Base-by-base conservation (phyloP, 2,797 vertebrate species). In the Hyperoplus immaculatus region DNA sequence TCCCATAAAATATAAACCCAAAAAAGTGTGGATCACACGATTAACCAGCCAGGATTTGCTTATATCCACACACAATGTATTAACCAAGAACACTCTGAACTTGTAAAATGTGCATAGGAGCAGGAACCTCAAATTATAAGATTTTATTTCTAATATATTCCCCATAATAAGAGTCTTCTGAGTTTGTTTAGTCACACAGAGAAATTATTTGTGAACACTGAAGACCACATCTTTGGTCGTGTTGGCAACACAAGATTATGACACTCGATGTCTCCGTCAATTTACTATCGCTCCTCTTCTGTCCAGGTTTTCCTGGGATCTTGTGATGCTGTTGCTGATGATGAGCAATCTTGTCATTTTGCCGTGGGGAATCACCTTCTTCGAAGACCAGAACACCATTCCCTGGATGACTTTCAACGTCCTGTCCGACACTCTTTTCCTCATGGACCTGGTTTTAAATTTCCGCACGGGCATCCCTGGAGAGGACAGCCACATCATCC, bases 341-440 rank as follows among this genome's bases (percentile, higher is more conserved):
- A 99, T 99, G 92, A 97, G 97, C 29, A 99, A 99, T 85, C 95
- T 99, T 78, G 95, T 99, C 82, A 97, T 99, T 83, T 94, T 99
- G 39, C 98, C 98, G 0, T 98, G 98, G 95, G 98, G 98, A 72
- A 99, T 99, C 93, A 99, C 98, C 71, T 99, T 99, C 95, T 99
- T 99, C 83, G 98, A 99, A 84, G 97, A 99, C 57, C 97, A 99
- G 94, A 98, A 97, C 93, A 99, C 97, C 0, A 82, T 93, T 0
- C 97, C 97, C 1, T 99, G 98, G 98, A 97, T 99, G 60, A 95
- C 96, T 54, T 99, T 99, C 89, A 99, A 99, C 0, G 97, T 99
- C 83, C 95, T 98, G 42, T 99, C 98, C 0, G 98, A 99, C 93
- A 99, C 98, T 0, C 97, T 99, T 86, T 99, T 99, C 90, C 96